Base-by-base conservation (phyloP, 2,888 invertebrate genomes). In the Ophion costatus region DNA sequence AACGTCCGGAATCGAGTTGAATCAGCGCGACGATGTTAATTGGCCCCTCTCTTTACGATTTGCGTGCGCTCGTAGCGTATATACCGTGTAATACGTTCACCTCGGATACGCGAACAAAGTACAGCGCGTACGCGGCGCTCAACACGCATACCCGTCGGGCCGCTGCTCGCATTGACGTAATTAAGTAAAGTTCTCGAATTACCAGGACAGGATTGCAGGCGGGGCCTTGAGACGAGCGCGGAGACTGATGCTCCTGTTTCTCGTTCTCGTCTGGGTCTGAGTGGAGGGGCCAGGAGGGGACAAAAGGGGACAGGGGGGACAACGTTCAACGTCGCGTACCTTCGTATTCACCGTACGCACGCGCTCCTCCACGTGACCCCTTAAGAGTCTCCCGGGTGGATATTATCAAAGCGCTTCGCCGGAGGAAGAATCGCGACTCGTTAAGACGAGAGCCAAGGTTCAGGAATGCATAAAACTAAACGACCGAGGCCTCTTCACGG, bases 101-200 rank as follows among this genome's bases (percentile, higher is more conserved):
- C 51, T 61, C 22, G 29, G 57, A 17, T 33, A 33, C 82, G 56
- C n/a, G 73, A n/a, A 33, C 59, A 59, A 38, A 59, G 73, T 73
- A 59, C 59, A 38, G 33, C 57, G 57, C 6, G n/a, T n/a, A 17
- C 57, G 2, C 20, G 7, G n/a, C n/a, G 57, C 20, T 51, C 51
- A 17, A 29, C 20, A 51, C 29, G 56, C 29, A 56, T 56, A 56
- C 24, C 29, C 70, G 42, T 29, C n/a, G 29, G 5, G 42, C 29
- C n/a, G 33, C 51, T 38, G 14, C 57, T 24, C 33, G 61, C 17
- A 17, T 42, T 38, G 22, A 75, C 61, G 79, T 85, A 85, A 85
- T 85, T 85, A 85, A 80, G 70, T 11, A 64, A 78, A 69, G 63
- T 64, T 75, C 78, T 78, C 81, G 81, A 84, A 84, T 82, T 82